Evolutionary conservation across 2,888 invertebrate genomes (phyloP).

Genomic region (Frankliniella intonsa): DNA sequence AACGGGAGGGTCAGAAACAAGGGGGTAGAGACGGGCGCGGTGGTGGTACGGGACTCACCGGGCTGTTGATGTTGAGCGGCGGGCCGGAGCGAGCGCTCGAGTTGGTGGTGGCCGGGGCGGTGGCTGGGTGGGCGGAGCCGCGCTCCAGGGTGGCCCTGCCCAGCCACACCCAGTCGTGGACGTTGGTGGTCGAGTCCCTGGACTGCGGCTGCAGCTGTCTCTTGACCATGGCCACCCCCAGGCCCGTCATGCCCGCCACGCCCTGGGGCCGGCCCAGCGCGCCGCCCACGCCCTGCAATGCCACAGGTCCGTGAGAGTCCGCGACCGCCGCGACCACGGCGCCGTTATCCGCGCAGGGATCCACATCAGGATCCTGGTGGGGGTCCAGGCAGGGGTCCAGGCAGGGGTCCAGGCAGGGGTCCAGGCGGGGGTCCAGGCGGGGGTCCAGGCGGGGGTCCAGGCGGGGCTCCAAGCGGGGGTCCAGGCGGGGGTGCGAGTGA

Average conservation of each 20-base stretch:
- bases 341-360: constrained; percentile 1
- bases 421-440: too few relatives aligned
- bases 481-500: too few relatives aligned
- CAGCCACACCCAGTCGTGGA: constrained; percentile 95
- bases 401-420: too few relatives aligned
- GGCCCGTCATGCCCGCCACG: constrained; percentile 29
- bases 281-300: neutral
- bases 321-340: constrained; percentile 36
- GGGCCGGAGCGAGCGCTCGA: constrained; percentile 30
- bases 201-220: constrained; percentile 34
- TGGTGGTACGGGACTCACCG: constrained; percentile 33
- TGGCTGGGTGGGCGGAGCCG: constrained; percentile 44
- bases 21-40: neutral
- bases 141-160: constrained; percentile 69
- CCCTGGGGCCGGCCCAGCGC: neutral
- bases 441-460: too few relatives aligned
- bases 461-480: too few relatives aligned
- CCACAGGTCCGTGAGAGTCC: constrained; percentile 31
- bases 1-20: neutral
- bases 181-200: constrained; percentile 76
- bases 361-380: too few relatives aligned
- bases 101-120: constrained; percentile 33
- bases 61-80: constrained; percentile 10
- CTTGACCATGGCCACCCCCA: constrained; percentile 31
- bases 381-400: too few relatives aligned